These are phyloP conservation scores for Gobiocypris rarus DNA, from an alignment of 2,113 vertebrate genomes.

Conservation along the genomic window DNA sequence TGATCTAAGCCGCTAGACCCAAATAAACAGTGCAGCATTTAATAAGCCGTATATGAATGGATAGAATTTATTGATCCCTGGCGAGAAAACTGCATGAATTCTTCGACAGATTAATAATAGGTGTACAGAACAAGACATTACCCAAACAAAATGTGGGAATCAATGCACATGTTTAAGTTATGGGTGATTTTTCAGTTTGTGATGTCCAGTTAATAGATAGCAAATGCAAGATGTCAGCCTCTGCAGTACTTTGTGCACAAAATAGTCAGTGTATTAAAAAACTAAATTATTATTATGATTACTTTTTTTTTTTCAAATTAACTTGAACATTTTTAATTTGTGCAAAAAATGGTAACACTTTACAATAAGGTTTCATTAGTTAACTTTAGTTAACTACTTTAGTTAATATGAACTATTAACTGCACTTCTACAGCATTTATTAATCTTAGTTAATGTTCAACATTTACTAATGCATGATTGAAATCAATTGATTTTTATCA, in stretches of 20 bases:
- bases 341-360: not conserved
- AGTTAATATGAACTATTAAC: no score
- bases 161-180: not conserved
- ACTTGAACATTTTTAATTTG: not conserved
- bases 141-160: slow-evolving; percentile 10
- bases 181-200: not conserved
- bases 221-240: not conserved
- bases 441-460: no score
- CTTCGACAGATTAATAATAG: not conserved
- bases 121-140: not conserved
- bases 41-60: not conserved
- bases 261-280: not conserved
- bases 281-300: not conserved
- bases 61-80: not conserved
- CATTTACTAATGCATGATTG: no score
- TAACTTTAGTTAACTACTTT: no score
- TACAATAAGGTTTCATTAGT: no score
- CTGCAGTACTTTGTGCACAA: not conserved
- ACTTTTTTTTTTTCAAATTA: not conserved
- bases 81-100: not conserved
- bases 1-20: no score
- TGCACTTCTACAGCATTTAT: no score
- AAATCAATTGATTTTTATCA: no score
- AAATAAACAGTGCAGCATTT: not conserved
- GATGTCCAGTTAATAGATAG: not conserved